Conservation (phyloP, 2,888 invertebrate species). For the Syrphus vitripennis region DNA sequence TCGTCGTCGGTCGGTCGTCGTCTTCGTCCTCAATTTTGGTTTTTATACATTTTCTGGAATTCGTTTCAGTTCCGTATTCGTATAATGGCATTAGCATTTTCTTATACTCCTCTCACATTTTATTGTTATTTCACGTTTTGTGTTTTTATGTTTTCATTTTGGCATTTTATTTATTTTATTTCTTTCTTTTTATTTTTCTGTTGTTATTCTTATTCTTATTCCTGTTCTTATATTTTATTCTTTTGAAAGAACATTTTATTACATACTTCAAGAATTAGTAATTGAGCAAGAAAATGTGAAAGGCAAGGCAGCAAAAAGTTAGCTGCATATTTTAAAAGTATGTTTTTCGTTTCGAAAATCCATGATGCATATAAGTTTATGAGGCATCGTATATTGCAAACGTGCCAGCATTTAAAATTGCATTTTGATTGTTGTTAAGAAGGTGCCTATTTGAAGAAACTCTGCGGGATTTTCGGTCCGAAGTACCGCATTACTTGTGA, state of each 20-base stretch:
- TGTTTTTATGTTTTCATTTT: conserved; percentile 65
- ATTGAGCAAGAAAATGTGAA: background rate
- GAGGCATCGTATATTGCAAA: conserved; percentile 47
- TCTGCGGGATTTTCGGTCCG: background rate
- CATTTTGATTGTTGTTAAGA: conserved; percentile 38
- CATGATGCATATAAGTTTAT: conserved; percentile 63
- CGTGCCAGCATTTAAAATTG: conserved; percentile 39
- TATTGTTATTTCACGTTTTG: conserved; percentile 64
- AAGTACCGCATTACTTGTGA: background rate
- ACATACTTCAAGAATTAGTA: conserved; percentile 39
- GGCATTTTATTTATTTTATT: conserved; percentile 36
- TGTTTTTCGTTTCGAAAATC: conserved; percentile 15
- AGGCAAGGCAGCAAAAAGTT: background rate
- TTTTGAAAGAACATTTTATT: conserved; percentile 35
- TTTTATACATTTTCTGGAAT: conserved; percentile 8
- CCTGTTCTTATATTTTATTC: conserved; percentile 21
- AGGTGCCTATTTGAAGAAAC: background rate
- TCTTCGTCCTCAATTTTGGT: background rate
- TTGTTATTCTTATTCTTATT: conserved; percentile 12
- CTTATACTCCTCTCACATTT: conserved; percentile 27
- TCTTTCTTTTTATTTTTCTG: background rate
- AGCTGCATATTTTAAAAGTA: background rate
- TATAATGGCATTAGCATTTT: conserved; percentile 52
- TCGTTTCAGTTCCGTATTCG: conserved; percentile 50
- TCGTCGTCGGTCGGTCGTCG: conserved; percentile 19